Percentiles rank a stretch among this genome's conserved stretches.
These are phyloP conservation scores for Euzophera pinguis DNA, from an alignment of 2,888 invertebrate genomes.

Conservation along the genomic window DNA sequence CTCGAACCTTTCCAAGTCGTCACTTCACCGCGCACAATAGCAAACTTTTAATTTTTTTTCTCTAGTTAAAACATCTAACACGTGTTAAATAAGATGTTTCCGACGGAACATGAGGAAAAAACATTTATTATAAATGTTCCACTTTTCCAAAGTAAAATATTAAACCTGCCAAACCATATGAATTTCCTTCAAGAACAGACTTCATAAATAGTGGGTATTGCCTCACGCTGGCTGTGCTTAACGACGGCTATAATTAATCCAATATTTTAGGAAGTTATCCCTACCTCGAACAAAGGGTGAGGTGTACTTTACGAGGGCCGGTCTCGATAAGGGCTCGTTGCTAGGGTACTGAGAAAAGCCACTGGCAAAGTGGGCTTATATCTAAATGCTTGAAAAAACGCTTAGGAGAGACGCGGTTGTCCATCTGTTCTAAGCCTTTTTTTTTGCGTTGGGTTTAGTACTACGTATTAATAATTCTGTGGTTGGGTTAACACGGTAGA, in stretches of 20 bases:
- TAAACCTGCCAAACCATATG: background rate
- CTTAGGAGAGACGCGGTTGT: too few species aligned
- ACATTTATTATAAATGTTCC: background rate
- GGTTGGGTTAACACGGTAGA: too few species aligned
- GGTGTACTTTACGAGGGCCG: conserved; percentile 7
- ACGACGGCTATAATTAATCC: conserved; percentile 8
- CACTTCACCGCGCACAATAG: too few species aligned
- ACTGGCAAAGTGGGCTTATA: background rate
- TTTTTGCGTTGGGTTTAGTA: too few species aligned
- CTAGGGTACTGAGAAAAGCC: background rate
- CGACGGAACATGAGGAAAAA: too few species aligned
- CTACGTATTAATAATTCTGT: too few species aligned
- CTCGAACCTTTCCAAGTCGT: too few species aligned
- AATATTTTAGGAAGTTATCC: conserved; percentile 10
- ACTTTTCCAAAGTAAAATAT: background rate
- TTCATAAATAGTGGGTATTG: conserved; percentile 8
- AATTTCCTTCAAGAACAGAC: background rate
- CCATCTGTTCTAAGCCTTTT: too few species aligned
- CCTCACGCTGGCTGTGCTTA: conserved; percentile 4
- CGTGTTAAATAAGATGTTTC: background rate
- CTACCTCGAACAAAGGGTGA: conserved; percentile 8
- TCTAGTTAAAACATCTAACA: too few species aligned
- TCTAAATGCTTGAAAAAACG: background rate
- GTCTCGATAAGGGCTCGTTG: conserved; percentile 3
- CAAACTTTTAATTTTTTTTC: too few species aligned